Percentiles rank a stretch among this genome's conserved stretches.
Evolutionary conservation across 2,113 vertebrate species (phyloP).

Genomic region (Nothobranchius kuhntae): DNA sequence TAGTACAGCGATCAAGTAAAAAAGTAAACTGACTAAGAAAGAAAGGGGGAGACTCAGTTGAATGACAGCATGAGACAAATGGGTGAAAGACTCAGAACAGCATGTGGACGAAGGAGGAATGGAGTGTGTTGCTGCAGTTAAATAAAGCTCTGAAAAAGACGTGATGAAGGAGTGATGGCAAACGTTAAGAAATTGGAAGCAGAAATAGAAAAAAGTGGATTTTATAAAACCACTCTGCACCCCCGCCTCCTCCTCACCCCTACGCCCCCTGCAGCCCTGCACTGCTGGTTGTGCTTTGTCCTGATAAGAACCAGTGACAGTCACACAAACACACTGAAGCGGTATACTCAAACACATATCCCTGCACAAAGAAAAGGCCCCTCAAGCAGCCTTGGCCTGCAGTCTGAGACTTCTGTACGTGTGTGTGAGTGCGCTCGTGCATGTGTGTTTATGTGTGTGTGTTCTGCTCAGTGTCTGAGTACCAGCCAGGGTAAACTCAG

Average conservation of each 20-base stretch:
- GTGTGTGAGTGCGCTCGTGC: conserved; percentile 22
- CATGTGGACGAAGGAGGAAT: background rate
- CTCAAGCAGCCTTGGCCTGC: conserved; percentile 60
- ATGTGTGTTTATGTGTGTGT: background rate
- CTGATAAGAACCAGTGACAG: conserved; percentile 75
- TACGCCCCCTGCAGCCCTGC: conserved; percentile 54
- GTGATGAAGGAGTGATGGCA: conserved; percentile 14
- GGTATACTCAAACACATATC: conserved; percentile 41
- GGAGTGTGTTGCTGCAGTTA: background rate
- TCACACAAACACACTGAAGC: conserved; percentile 37
- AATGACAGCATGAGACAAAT: background rate
- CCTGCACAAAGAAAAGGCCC: conserved; percentile 47
- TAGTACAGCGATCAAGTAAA: conserved; percentile 5
- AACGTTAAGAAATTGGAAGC: conserved; percentile 21
- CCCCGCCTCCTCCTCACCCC: conserved; percentile 31
- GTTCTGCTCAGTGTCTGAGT: conserved; percentile 58
- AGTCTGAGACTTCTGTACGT: conserved; percentile 41
- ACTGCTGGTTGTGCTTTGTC: conserved; percentile 71
- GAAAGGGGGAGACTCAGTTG: background rate
- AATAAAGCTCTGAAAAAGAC: background rate
- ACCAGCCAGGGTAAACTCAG: conserved; percentile 65
- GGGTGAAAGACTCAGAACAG: background rate
- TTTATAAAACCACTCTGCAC: conserved; percentile 43
- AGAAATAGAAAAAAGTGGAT: conserved; percentile 25
- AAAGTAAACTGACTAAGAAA: conserved; percentile 5